Evolutionary conservation across 2,888 invertebrate species (phyloP).

Genomic region (Zaprionus lineosus): DNA sequence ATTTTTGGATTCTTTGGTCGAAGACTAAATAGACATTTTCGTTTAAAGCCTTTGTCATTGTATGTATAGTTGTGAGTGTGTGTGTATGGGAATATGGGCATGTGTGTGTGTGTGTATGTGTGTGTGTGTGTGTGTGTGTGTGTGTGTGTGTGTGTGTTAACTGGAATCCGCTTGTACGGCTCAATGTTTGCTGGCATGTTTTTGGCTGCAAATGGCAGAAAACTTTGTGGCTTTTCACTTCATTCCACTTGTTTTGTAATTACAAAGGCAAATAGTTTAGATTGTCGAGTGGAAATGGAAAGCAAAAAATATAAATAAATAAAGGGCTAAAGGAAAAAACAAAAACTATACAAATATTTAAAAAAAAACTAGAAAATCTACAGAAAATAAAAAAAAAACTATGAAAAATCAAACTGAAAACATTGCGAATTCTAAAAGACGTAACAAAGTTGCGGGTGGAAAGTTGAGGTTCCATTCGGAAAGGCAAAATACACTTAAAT

Average conservation of each 20-base stretch:
- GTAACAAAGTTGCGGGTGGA: not conserved
- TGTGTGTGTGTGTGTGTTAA: slow-evolving; percentile 36
- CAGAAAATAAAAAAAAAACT: not conserved
- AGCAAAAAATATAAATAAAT: not conserved
- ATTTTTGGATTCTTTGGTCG: slow-evolving; percentile 16
- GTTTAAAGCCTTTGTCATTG: slow-evolving; percentile 29
- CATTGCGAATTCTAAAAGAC: not conserved
- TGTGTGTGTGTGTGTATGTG: slow-evolving; percentile 6
- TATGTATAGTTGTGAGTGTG: slow-evolving; percentile 4
- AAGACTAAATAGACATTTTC: slow-evolving; percentile 33
- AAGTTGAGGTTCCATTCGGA: too few relatives aligned
- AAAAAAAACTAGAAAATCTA: slow-evolving; percentile 15
- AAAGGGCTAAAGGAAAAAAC: not conserved
- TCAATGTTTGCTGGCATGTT: slow-evolving; percentile 36
- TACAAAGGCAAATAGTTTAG: slow-evolving; percentile 63
- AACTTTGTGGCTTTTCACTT: slow-evolving; percentile 72
- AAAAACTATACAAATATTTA: slow-evolving; percentile 47
- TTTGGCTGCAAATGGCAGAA: slow-evolving; percentile 48
- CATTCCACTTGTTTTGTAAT: slow-evolving; percentile 64
- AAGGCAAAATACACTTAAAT: not conserved
- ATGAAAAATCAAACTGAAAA: not conserved
- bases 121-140: slow-evolving; percentile 2
- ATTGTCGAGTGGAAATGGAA: slow-evolving; percentile 24
- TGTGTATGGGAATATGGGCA: not conserved
- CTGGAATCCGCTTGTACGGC: slow-evolving; percentile 40